phyloP scores from a whole-genome alignment of 2,113 vertebrate genomes.

The Syrmaticus mikado region DNA sequence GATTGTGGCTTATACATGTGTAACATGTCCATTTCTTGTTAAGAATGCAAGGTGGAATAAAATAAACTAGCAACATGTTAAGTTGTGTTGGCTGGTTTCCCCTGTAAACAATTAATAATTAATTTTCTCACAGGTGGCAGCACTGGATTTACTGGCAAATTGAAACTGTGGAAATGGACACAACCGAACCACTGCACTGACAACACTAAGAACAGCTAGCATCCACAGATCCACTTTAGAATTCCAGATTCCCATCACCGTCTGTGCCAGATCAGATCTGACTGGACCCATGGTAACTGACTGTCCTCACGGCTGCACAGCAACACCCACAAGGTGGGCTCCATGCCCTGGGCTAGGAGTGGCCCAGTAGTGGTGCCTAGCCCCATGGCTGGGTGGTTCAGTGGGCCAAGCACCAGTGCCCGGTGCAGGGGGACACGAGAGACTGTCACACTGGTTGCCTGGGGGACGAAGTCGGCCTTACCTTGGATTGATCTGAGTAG shows the following conservation, averaged over 20 bases:
- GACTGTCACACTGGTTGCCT: too few species aligned
- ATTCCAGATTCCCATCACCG: rapidly evolving
- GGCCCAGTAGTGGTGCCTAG: neutral
- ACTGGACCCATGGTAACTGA: rapidly evolving
- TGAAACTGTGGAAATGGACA: neutral
- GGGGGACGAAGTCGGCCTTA: neutral
- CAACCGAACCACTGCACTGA: neutral
- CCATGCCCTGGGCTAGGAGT: too few species aligned
- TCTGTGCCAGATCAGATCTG: too few species aligned
- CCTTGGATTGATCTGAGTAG: neutral
- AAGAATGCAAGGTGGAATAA: neutral
- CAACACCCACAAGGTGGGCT: neutral
- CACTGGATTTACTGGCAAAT: rapidly evolving
- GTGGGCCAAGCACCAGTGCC: neutral
- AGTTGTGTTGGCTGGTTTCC: neutral
- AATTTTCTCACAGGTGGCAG: rapidly evolving
- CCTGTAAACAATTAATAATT: neutral
- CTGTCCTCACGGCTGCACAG: rapidly evolving
- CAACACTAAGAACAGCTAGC: rapidly evolving
- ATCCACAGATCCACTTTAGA: rapidly evolving
- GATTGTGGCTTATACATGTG: rapidly evolving
- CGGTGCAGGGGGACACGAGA: neutral
- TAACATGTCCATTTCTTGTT: too few species aligned
- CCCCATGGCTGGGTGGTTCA: too few species aligned
- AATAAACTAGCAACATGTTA: rapidly evolving